These are phyloP conservation scores for Acleris literana DNA, from an alignment of 2,888 invertebrate species.

Conservation along the genomic window DNA sequence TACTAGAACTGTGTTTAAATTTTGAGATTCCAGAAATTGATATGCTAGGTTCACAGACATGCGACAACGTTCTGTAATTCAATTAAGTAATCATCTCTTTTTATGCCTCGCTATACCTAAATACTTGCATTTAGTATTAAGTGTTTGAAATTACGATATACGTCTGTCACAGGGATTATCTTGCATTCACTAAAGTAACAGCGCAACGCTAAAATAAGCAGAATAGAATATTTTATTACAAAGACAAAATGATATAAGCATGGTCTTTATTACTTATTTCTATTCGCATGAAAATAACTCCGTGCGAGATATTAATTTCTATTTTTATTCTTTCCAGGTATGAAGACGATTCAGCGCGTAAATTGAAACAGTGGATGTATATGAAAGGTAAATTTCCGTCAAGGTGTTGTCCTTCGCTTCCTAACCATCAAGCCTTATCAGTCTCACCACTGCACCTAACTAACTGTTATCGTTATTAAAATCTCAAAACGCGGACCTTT, in stretches of 20 bases:
- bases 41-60: no score
- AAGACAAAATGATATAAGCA: not conserved
- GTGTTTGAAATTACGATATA: no score
- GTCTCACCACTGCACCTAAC: constrained; percentile 10
- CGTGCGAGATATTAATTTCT: constrained; percentile 31
- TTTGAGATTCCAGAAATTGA: no score
- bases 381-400: constrained; percentile 67
- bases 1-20: no score
- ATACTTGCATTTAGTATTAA: no score
- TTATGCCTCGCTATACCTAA: no score
- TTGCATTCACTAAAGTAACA: no score
- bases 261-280: not conserved
- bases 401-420: constrained; percentile 30
- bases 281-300: not conserved
- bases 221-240: not conserved
- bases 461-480: constrained; percentile 13
- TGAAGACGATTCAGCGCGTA: constrained; percentile 66
- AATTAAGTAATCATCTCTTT: no score
- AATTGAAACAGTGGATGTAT: constrained; percentile 69
- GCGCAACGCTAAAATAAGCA: no score
- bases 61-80: no score
- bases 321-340: constrained; percentile 59
- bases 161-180: no score
- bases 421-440: constrained; percentile 13
- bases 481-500: not conserved